Evolutionary conservation across 2,113 vertebrate genomes (phyloP).

Genomic region (Mormyrus lacerda): DNA sequence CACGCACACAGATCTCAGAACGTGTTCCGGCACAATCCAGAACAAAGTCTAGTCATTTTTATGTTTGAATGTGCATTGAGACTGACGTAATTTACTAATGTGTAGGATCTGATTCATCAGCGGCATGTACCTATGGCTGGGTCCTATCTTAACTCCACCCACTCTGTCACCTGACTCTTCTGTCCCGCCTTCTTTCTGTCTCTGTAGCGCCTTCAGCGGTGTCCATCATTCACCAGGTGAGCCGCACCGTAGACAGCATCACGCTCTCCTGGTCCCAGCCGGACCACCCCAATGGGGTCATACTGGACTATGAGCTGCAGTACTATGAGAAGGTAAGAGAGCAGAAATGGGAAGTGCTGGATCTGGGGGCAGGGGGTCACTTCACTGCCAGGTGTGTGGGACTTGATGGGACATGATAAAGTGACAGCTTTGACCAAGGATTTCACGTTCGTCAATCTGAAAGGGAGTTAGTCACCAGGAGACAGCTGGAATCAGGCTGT

Average conservation of each 20-base stretch:
- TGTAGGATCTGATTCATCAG: not conserved
- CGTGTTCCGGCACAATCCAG: not conserved
- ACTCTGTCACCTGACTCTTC: not conserved
- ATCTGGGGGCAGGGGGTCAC: not conserved
- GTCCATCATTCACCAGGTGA: conserved; percentile 97
- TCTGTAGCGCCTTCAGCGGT: conserved; percentile 84
- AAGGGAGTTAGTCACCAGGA: not conserved
- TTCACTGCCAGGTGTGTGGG: not conserved
- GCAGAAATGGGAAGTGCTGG: not conserved
- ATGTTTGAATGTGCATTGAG: not conserved
- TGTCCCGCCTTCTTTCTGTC: not conserved
- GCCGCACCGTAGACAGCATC: conserved; percentile 89
- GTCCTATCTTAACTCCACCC: not conserved
- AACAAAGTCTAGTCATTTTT: not conserved
- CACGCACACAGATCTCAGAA: not conserved
- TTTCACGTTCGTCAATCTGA: not conserved
- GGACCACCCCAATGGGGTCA: conserved; percentile 93
- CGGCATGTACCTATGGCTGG: not conserved
- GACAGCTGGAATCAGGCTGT: not conserved
- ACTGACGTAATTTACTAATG: not conserved
- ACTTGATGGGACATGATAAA: not conserved
- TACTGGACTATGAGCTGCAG: conserved; percentile 93
- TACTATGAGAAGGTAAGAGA: conserved; percentile 88
- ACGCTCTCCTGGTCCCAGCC: conserved; percentile 97
- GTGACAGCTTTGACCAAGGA: not conserved